phyloP scores from a whole-genome alignment of 2,888 invertebrate species.

The Bruchidius siliquastri region DNA sequence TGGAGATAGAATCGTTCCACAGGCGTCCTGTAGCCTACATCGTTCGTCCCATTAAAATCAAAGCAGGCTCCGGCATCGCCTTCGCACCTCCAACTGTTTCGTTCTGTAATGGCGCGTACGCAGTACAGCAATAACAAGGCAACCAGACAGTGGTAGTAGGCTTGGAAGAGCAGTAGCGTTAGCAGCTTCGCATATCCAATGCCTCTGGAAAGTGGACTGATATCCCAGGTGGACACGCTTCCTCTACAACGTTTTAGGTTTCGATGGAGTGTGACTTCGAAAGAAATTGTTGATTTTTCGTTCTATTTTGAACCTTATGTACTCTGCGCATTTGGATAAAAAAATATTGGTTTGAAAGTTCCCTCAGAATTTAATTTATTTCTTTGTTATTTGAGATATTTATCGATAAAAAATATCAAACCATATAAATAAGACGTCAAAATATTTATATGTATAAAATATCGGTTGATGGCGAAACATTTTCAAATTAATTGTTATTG shows the following conservation, averaged over 20 bases:
- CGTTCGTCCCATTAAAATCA: background rate
- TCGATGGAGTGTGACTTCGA: too few relatives aligned
- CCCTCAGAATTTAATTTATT: too few relatives aligned
- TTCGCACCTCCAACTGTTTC: background rate
- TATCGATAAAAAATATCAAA: too few relatives aligned
- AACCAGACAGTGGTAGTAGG: background rate
- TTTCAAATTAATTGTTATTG: too few relatives aligned
- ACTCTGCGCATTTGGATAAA: too few relatives aligned
- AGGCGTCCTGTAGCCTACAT: background rate
- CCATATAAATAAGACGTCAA: too few relatives aligned
- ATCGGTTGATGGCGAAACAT: too few relatives aligned
- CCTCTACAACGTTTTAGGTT: background rate
- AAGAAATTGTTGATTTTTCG: too few relatives aligned
- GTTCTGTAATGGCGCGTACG: background rate
- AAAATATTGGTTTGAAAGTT: too few relatives aligned
- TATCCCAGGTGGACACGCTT: background rate
- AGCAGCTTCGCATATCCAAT: background rate
- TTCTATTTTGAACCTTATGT: too few relatives aligned
- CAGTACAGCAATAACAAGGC: background rate
- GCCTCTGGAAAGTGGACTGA: background rate
- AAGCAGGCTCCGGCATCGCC: background rate
- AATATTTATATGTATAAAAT: too few relatives aligned
- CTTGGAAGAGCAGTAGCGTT: background rate
- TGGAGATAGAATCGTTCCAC: background rate
- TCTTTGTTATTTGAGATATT: too few relatives aligned